Base-by-base conservation (phyloP, 2,113 vertebrate genomes). In the Menura novaehollandiae region DNA sequence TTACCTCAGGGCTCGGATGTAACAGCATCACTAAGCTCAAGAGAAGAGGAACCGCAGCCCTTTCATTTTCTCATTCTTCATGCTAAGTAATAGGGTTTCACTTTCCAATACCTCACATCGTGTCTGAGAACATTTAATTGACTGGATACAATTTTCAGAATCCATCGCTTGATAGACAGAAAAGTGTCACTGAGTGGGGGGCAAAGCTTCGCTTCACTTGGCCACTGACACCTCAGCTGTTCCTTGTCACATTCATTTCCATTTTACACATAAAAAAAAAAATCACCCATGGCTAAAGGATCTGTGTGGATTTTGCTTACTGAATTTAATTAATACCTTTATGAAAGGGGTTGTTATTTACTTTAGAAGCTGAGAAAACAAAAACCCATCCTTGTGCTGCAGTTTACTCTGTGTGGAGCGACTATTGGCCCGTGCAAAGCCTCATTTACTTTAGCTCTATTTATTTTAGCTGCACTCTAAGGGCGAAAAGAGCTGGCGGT, bases 331-430 rank as follows among this genome's bases (percentile, higher is more conserved):
- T 87, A 89, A 88, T 72, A 53, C 11, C 32, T 72, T 67, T 68
- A 89, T 43, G 41, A 56, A 82, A 93, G 84, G 60, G 21, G 47
- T 55, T 91, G 33, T 79, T 95, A 75, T 92, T 97, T 96, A 78
- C 69, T 81, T 84, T 75, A 43, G 68, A 82, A 49, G 44, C 15
- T 46, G 74, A 75, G 66, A 81, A 94, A 91, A 91, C 80, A 89
- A 39, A 41, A 60, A 33, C 24, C 32, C 20, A 49, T 26, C 68
- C 56, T 49, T 13, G 24, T 33, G 51, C 71, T 66, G 75, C 63
- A 46, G 43, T 89, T 85, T 39, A n/a, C 32, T 24, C 21, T 32
- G 37, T 3, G 16, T 56, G 46, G 21, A 49, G 66, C 0, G 2
- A 47, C 66, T 33, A 27, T 7, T 44, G 81, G 35, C 41, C 66